Percentiles rank a stretch among this genome's conserved stretches.
phyloP scores from a whole-genome alignment of 2,888 invertebrate genomes.

The Rhodophaea formosa region DNA sequence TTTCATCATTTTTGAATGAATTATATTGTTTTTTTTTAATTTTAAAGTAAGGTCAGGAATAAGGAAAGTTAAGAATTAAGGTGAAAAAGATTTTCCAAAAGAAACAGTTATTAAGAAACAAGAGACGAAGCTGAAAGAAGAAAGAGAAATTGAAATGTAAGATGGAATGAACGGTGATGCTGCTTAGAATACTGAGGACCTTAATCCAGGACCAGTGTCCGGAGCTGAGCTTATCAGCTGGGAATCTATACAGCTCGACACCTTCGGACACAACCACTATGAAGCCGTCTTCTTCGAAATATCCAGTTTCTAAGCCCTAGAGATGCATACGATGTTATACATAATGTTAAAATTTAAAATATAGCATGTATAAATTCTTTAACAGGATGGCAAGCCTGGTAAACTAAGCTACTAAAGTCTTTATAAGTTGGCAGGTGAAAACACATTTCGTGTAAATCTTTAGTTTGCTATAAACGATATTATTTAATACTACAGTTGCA shows the following conservation, averaged over 20 bases:
- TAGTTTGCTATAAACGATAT: too few species aligned
- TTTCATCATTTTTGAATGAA: not conserved
- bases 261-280: conserved; percentile 83
- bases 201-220: conserved; percentile 86
- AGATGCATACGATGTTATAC: conserved; percentile 60
- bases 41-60: not conserved
- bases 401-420: not conserved
- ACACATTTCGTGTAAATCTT: not conserved
- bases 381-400: not conserved
- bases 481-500: too few species aligned
- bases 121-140: conserved; percentile 14
- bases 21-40: not conserved
- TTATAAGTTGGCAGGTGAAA: not conserved
- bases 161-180: conserved; percentile 68
- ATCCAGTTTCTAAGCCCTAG: conserved; percentile 81
- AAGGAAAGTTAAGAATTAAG: not conserved
- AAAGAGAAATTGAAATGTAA: conserved; percentile 50
- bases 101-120: not conserved
- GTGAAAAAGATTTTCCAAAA: not conserved
- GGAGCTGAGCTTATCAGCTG: conserved; percentile 81
- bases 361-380: not conserved
- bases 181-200: conserved; percentile 77
- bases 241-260: conserved; percentile 83
- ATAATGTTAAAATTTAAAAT: conserved; percentile 15
- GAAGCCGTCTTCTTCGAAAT: conserved; percentile 82